Base-by-base conservation (phyloP, 2,797 vertebrate genomes). In the Acomys russatus region DNA sequence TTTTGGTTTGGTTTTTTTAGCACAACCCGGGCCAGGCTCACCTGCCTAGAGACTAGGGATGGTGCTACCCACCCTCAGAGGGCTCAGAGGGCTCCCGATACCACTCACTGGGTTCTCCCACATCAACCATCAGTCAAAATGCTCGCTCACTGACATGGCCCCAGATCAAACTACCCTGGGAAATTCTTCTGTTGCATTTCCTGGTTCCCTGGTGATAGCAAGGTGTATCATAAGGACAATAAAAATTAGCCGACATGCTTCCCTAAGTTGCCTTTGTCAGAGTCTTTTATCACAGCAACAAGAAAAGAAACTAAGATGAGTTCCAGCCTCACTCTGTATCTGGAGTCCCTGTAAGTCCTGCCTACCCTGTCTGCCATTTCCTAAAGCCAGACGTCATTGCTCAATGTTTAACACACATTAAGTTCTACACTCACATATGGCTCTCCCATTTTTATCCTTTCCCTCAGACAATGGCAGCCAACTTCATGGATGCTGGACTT, bases 371-470 rank as follows among this genome's bases (percentile, higher is more conserved):
- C 22, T 66, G 30, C 38, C 71, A 80, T 66, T 87, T 73, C 73
- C 30, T 83, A 59, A 96, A 88, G 49, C 56, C 63, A 66, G 20
- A 61, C 1, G 38, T 20, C 38, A 82, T 17, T 70, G 23, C n/a
- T 84, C 35, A 66, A 8, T 63, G 9, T 49, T 68, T 93, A 54
- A 78, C 79, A 68, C 87, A 88, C 25, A 33, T 92, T 93, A 64
- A 94, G 68, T 84, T 86, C 74, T 74, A 33, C 12, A 86, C 38
- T 94, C 20, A 63, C 23, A 10, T 51, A 82, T 59, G 77, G 25
- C 54, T 76, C 82, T 83, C 63, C 74, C 44, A 68, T 80, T 94
- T 96, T 87, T 73, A 68, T 68, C 82, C 44, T 90, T 82, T 30
- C 64, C 70, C 44, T 82, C 9, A 73, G 54, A 38, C 70, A 95